These are phyloP conservation scores for Diplodus sargus DNA, from an alignment of 2,797 vertebrate species.

Conservation along the genomic window DNA sequence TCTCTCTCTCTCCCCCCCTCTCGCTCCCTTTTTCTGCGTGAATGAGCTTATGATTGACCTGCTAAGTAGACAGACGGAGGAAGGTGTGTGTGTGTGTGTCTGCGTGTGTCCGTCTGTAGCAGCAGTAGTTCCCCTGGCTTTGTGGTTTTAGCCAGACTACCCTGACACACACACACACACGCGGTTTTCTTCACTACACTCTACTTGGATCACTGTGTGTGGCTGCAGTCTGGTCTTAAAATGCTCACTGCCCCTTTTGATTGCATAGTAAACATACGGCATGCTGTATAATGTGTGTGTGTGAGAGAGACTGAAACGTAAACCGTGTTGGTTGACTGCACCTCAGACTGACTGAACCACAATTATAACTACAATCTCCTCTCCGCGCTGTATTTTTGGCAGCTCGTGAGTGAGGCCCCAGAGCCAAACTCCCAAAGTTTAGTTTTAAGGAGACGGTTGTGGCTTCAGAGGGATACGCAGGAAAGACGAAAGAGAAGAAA, in stretches of 20 bases:
- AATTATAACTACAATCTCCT: conserved; percentile 50
- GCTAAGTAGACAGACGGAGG: conserved; percentile 76
- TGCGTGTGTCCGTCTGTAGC: conserved; percentile 67
- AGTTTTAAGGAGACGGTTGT: conserved; percentile 28
- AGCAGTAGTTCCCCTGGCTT: conserved; percentile 64
- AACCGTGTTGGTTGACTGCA: conserved; percentile 42
- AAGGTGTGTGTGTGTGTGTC: conserved; percentile 62
- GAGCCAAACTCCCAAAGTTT: conserved; percentile 40
- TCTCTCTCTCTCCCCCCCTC: conserved; percentile 36
- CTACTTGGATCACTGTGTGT: conserved; percentile 15
- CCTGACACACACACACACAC: conserved; percentile 3
- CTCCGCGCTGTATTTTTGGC: conserved; percentile 58
- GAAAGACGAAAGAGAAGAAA: conserved; percentile 14
- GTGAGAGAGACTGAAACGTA: conserved; percentile 26
- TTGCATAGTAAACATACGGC: conserved; percentile 28
- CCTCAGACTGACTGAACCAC: conserved; percentile 52
- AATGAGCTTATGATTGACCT: conserved; percentile 74
- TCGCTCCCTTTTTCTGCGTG: conserved; percentile 42
- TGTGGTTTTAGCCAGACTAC: conserved; percentile 69
- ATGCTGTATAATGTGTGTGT: conserved; percentile 20
- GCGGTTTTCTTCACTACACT: background rate
- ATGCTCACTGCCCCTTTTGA: conserved; percentile 4
- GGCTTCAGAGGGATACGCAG: background rate
- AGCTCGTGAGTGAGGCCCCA: conserved; percentile 21
- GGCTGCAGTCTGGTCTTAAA: conserved; percentile 19